Percentiles rank a stretch among this genome's conserved stretches.
These are phyloP conservation scores for Anguilla rostrata DNA, from an alignment of 2,113 vertebrate species.

Conservation along the genomic window DNA sequence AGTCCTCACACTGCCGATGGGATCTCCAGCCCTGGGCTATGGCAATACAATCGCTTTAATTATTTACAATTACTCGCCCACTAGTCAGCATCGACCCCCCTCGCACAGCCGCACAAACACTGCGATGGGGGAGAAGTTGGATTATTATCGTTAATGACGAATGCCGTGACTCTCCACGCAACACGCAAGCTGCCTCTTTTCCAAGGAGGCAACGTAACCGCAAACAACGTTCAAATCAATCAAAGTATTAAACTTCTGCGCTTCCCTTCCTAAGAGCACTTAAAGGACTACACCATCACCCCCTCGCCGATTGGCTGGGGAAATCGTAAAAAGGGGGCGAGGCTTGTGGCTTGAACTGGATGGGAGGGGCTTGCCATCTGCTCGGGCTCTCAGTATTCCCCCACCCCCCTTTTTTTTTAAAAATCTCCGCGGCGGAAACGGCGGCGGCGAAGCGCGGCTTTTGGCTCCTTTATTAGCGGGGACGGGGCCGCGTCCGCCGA, in stretches of 20 bases:
- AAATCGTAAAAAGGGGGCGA: background rate
- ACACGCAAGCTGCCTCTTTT: slow-evolving; percentile 15
- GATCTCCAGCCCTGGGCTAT: slow-evolving; percentile 23
- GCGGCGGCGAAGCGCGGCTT: background rate
- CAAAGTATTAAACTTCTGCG: background rate
- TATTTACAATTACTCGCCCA: slow-evolving; percentile 37
- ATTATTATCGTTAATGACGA: slow-evolving; percentile 27
- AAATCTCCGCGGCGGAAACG: background rate
- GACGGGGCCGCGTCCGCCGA: background rate
- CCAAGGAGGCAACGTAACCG: background rate
- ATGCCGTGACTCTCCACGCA: background rate
- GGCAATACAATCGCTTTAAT: slow-evolving; percentile 34
- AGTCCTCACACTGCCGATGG: slow-evolving; percentile 14
- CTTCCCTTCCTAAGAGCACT: background rate
- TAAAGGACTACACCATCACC: too few species aligned
- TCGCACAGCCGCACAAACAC: slow-evolving; percentile 1
- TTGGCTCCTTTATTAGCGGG: too few species aligned
- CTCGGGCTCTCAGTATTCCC: background rate
- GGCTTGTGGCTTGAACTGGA: background rate
- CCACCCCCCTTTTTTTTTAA: background rate
- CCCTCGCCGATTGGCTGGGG: background rate
- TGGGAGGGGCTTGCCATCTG: background rate
- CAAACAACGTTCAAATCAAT: background rate
- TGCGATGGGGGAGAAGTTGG: slow-evolving; percentile 18
- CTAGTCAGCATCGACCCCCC: slow-evolving; percentile 22